A percentile compares a stretch with the other conserved stretches of the same genome.
Conservation (phyloP, 2,888 invertebrate species). For the Byasa hedistus region DNA sequence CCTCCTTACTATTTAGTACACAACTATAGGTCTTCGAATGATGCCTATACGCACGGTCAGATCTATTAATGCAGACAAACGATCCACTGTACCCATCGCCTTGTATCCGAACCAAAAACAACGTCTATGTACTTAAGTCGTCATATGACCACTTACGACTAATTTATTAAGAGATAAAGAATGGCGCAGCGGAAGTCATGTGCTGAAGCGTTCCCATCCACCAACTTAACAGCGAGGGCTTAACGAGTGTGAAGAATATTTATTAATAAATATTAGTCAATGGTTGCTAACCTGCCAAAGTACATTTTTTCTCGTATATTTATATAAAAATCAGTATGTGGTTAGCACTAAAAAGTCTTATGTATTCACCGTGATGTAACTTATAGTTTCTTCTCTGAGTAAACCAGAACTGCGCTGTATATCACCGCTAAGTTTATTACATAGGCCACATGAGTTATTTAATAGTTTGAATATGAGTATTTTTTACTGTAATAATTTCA, state of each 20-base stretch:
- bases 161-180: conserved; percentile 44
- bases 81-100: conserved; percentile 29
- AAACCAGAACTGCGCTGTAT: conserved; percentile 24
- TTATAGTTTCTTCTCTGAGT: not conserved
- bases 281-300: not conserved
- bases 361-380: not conserved
- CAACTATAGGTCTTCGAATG: not conserved
- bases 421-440: conserved; percentile 28
- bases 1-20: not conserved
- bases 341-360: too few relatives aligned
- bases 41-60: conserved; percentile 1
- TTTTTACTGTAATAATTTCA: too few relatives aligned
- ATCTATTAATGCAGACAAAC: conserved; percentile 35
- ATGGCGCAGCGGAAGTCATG: conserved; percentile 25
- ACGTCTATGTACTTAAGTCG: conserved; percentile 36
- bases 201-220: conserved; percentile 23
- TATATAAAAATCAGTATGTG: not conserved
- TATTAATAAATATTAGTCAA: not conserved
- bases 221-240: not conserved
- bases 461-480: too few relatives aligned
- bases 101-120: conserved; percentile 37
- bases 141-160: conserved; percentile 39
- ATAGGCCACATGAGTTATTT: conserved; percentile 13
- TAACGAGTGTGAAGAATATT: not conserved
- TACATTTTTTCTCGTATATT: too few relatives aligned